These are phyloP conservation scores for Pyrgilauda ruficollis DNA, from an alignment of 2,113 vertebrate species.

Conservation along the genomic window DNA sequence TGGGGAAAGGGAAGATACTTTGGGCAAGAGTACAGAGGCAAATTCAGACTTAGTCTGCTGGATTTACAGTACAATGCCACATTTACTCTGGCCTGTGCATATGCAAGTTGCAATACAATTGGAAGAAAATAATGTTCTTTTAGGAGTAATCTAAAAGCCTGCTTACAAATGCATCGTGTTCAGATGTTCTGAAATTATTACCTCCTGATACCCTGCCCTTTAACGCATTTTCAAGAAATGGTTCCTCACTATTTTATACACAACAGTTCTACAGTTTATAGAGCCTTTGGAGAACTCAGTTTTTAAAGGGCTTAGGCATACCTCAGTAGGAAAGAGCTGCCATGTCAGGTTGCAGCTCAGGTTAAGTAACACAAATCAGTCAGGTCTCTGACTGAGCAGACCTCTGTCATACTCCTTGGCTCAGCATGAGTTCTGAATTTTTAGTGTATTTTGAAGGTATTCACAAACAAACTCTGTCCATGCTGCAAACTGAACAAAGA, in stretches of 20 bases:
- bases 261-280: neutral
- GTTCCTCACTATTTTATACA: neutral
- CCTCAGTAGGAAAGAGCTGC: neutral
- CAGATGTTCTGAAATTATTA: neutral
- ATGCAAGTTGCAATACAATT: neutral
- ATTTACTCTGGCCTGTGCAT: accelerated
- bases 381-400: neutral
- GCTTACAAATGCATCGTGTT: neutral
- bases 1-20: neutral
- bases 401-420: neutral
- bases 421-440: neutral
- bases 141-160: neutral
- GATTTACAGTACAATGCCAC: neutral
- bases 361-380: neutral
- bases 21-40: neutral
- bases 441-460: neutral
- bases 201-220: neutral
- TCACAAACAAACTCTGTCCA: neutral
- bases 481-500: neutral
- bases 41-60: neutral
- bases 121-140: neutral
- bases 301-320: neutral
- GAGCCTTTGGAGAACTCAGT: neutral
- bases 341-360: neutral
- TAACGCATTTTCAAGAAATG: neutral